Evolutionary conservation across 2,113 vertebrate species (phyloP).

Genomic region (Hystrix brachyura): DNA sequence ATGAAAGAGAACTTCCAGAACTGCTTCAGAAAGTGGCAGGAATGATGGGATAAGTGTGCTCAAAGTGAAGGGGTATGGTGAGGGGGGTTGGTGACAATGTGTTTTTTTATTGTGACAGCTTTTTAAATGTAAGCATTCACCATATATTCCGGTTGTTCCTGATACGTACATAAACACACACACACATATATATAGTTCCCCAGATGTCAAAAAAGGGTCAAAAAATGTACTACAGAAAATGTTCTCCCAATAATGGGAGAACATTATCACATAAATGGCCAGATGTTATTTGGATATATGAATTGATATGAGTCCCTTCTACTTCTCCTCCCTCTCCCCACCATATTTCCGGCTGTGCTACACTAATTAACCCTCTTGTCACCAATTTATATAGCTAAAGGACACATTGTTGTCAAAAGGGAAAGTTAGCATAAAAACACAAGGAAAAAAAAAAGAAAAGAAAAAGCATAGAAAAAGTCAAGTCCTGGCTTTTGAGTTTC

Average conservation of each 20-base stretch:
- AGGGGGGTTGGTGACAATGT: background rate
- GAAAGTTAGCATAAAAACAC: background rate
- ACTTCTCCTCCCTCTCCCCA: no score
- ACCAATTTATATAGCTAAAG: background rate
- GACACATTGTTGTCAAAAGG: background rate
- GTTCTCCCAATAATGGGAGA: background rate
- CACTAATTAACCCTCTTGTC: background rate
- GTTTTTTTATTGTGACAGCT: background rate
- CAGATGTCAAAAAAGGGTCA: background rate
- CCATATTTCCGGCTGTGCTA: background rate
- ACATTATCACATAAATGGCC: background rate
- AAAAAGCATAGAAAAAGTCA: background rate
- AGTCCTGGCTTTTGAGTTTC: constrained; percentile 37
- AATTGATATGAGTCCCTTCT: background rate
- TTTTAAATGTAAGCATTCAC: background rate
- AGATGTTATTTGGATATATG: background rate
- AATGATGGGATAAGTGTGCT: background rate
- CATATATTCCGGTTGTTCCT: background rate
- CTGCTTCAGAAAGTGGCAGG: background rate
- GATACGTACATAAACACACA: background rate
- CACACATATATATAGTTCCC: background rate
- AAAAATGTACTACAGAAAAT: no score
- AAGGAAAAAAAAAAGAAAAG: background rate
- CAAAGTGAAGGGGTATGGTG: background rate
- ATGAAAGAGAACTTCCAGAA: background rate